Percentiles rank a stretch among this genome's conserved stretches.
Conservation (phyloP, 2,113 vertebrate genomes). For the Rhinolophus sinicus region DNA sequence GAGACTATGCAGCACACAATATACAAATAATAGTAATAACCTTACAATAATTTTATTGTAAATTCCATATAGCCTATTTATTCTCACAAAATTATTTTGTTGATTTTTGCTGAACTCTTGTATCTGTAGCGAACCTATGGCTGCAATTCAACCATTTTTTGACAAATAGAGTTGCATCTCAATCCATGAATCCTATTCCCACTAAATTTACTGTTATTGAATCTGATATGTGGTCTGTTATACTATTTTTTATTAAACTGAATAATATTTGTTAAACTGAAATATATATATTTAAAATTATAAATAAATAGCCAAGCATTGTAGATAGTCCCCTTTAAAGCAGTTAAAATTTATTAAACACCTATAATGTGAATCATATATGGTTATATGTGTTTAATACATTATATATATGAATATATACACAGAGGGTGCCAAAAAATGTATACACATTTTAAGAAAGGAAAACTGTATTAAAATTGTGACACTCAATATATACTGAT, state of each 20-base stretch:
- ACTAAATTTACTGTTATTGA: not conserved
- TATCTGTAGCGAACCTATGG: not conserved
- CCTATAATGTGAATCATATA: not conserved
- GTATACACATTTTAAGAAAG: too few relatives aligned
- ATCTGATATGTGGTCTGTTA: not conserved
- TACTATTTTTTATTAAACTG: not conserved
- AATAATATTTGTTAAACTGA: not conserved
- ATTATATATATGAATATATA: not conserved
- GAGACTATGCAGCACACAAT: not conserved
- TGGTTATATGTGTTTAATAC: too few relatives aligned
- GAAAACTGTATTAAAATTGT: too few relatives aligned
- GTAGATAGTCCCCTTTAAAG: not conserved
- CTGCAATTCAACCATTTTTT: not conserved
- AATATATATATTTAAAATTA: not conserved
- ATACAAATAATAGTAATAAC: not conserved
- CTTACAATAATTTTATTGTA: not conserved
- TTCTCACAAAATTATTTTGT: not conserved
- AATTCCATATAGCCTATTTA: not conserved
- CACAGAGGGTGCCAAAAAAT: too few relatives aligned
- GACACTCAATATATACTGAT: too few relatives aligned
- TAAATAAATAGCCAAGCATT: not conserved
- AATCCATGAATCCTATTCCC: not conserved
- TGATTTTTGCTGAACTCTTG: not conserved
- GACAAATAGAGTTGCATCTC: not conserved
- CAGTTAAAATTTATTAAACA: not conserved